Conservation (phyloP, 1,140 invertebrate genomes). For the Aphidius gifuensis region DNA sequence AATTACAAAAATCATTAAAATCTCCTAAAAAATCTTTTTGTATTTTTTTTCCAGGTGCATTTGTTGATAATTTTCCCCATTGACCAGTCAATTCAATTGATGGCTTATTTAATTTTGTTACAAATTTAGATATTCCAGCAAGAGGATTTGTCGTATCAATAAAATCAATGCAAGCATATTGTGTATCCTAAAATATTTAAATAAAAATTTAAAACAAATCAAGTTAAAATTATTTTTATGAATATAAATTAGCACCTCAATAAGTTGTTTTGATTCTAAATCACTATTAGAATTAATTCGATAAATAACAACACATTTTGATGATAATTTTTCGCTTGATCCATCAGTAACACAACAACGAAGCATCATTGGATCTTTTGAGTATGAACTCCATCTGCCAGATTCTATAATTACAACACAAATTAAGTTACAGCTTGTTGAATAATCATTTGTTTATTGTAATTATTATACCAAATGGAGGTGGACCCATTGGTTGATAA, state of each 20-base stretch:
- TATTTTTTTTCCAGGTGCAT: slow-evolving; percentile 45
- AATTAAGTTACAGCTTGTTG: background rate
- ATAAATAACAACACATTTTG: slow-evolving; percentile 58
- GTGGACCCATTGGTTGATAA: slow-evolving; percentile 53
- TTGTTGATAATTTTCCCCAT: slow-evolving; percentile 59
- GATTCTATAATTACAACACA: slow-evolving; percentile 44
- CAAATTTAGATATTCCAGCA: slow-evolving; percentile 51
- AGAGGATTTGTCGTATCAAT: slow-evolving; percentile 25
- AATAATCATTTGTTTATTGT: background rate
- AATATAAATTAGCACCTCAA: slow-evolving; percentile 43
- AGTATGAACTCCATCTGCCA: slow-evolving; percentile 52
- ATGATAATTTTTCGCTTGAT: slow-evolving; percentile 48
- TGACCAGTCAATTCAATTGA: slow-evolving; percentile 50
- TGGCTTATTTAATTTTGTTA: slow-evolving; percentile 51
- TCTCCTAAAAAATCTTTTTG: slow-evolving; percentile 59
- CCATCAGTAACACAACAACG: slow-evolving; percentile 56
- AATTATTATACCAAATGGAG: slow-evolving; percentile 46
- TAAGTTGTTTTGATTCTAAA: slow-evolving; percentile 56
- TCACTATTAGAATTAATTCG: slow-evolving; percentile 48
- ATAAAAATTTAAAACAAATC: no score
- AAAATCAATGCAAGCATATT: background rate
- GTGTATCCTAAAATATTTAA: background rate
- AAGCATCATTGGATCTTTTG: slow-evolving; percentile 46
- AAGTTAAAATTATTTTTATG: no score
- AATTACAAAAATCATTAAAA: slow-evolving; percentile 56